phyloP scores from a whole-genome alignment of 1,140 invertebrate genomes.

The Papilio polyxenes region DNA sequence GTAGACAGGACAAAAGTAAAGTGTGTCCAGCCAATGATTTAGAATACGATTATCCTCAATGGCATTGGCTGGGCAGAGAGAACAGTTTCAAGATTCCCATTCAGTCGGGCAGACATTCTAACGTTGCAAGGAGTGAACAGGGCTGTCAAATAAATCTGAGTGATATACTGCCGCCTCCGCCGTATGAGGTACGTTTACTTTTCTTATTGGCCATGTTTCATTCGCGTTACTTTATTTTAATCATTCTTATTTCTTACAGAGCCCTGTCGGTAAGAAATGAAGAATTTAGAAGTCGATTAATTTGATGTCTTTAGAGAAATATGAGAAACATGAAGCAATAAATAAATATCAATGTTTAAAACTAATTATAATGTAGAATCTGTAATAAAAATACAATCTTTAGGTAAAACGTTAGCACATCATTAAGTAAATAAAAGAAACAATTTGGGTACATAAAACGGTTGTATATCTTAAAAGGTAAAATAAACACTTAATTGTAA shows the following conservation, averaged over 20 bases:
- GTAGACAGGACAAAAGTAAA: slow-evolving; percentile 77
- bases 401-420: slow-evolving; percentile 38
- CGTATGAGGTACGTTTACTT: slow-evolving; percentile 74
- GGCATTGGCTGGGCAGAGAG: slow-evolving; percentile 77
- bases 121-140: slow-evolving; percentile 72
- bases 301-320: slow-evolving; percentile 42
- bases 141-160: slow-evolving; percentile 80
- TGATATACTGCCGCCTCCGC: slow-evolving; percentile 78
- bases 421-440: background rate
- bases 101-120: slow-evolving; percentile 71
- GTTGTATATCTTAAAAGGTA: background rate
- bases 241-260: slow-evolving; percentile 56
- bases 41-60: slow-evolving; percentile 78
- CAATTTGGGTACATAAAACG: background rate
- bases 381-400: slow-evolving; percentile 45
- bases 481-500: background rate
- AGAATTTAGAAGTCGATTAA: slow-evolving; percentile 37
- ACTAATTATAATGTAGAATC: slow-evolving; percentile 47
- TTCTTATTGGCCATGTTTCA: slow-evolving; percentile 49
- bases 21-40: slow-evolving; percentile 74
- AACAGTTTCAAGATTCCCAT: slow-evolving; percentile 80
- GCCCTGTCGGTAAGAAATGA: slow-evolving; percentile 71
- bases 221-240: slow-evolving; percentile 39
- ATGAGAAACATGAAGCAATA: slow-evolving; percentile 70
- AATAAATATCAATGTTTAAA: slow-evolving; percentile 65